A percentile compares a stretch with the other conserved stretches of the same genome.
Evolutionary conservation across 2,888 invertebrate genomes (phyloP).

Genomic region (Athetis lepigone): DNA sequence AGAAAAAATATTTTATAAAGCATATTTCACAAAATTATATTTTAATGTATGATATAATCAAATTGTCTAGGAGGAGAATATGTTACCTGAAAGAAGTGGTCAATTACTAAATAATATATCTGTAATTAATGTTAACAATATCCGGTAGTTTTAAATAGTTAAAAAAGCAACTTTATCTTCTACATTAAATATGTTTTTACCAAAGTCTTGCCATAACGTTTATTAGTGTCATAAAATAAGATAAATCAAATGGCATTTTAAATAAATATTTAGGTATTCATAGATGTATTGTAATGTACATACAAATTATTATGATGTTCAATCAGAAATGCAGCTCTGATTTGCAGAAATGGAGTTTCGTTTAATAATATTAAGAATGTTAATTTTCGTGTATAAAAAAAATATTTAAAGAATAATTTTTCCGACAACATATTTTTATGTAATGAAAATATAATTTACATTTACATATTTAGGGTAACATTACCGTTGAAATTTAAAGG

Average conservation of each 20-base stretch:
- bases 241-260: slow-evolving; percentile 40
- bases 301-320: neutral
- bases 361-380: no score
- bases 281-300: slow-evolving; percentile 6
- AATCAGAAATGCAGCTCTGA: slow-evolving; percentile 26
- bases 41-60: slow-evolving; percentile 2
- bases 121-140: neutral
- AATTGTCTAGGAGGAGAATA: neutral
- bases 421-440: no score
- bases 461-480: no score
- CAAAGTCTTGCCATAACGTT: slow-evolving; percentile 60
- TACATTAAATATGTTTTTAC: slow-evolving; percentile 36
- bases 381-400: neutral
- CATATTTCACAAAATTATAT: neutral
- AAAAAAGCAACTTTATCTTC: slow-evolving; percentile 8
- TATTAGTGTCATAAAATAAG: slow-evolving; percentile 27
- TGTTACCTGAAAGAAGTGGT: slow-evolving; percentile 11
- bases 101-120: slow-evolving; percentile 4
- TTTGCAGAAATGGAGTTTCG: neutral
- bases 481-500: no score
- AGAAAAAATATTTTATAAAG: slow-evolving; percentile 8
- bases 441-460: no score
- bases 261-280: slow-evolving; percentile 17
- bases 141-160: slow-evolving; percentile 1
- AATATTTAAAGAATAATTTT: neutral